Conservation (phyloP, 1,140 invertebrate genomes). For the Aleiodes sp. region DNA sequence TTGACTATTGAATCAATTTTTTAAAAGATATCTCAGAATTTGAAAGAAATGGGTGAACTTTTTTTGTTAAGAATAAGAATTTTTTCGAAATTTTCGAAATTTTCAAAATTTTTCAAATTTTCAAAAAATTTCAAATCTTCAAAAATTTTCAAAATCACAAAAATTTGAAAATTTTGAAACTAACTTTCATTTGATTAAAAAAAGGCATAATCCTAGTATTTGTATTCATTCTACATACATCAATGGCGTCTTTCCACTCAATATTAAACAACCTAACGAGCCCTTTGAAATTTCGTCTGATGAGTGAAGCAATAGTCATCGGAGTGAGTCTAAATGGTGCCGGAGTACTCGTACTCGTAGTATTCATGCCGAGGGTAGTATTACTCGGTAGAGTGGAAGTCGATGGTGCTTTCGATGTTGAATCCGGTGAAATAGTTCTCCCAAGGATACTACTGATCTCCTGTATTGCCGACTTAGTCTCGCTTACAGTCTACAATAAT, state of each 20-base stretch:
- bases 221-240: constrained; percentile 52
- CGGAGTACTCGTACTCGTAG: constrained; percentile 50
- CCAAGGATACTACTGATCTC: constrained; percentile 58
- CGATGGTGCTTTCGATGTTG: constrained; percentile 23
- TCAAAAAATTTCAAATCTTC: neutral
- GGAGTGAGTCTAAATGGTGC: constrained; percentile 56
- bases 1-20: too few relatives aligned
- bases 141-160: neutral
- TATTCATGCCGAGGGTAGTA: too few relatives aligned
- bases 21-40: too few relatives aligned
- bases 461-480: constrained; percentile 61
- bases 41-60: too few relatives aligned
- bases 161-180: neutral
- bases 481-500: neutral
- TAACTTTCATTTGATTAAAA: neutral
- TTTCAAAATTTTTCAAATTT: neutral
- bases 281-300: constrained; percentile 63
- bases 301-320: constrained; percentile 48
- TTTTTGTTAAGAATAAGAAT: too few relatives aligned
- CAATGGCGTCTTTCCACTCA: constrained; percentile 65
- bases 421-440: constrained; percentile 56
- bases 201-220: too few relatives aligned
- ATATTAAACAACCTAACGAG: constrained; percentile 64
- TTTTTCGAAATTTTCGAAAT: neutral
- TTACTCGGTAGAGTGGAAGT: neutral